Base-by-base conservation (phyloP, 2,888 invertebrate genomes). In the Lasioglossum morio region DNA sequence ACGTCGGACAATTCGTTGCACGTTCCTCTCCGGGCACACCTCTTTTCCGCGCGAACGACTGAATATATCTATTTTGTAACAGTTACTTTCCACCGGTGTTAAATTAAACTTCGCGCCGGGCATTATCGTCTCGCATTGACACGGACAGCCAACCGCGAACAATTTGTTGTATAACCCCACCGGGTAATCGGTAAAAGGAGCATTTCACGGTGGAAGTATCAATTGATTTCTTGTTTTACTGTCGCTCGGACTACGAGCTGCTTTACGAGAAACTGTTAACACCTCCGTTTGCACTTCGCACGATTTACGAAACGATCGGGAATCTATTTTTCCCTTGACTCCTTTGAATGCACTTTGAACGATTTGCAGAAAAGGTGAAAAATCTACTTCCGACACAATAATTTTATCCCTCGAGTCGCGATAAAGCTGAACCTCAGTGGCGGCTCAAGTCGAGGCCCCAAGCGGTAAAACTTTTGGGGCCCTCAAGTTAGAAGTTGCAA, bases 1-100 rank as follows among this genome's bases (percentile, higher is more conserved):
- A 3, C 66, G 66, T 34, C 66, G 66, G 66, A 34, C 66, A 66
- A 66, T 19, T 66, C 66, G 30, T 73, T 73, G 30, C 30, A 23
- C 40, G 73, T 43, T 72, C 40, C 40, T 40, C 37, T 70, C 69
- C 69, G 40, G 70, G n/a, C 70, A 48, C 48, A 27, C 73, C 76
- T 76, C n/a, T 66, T 66, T 66, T 53, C 66, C 34, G 19, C 66
- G 34, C 66, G 66, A 34, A 30, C 60, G 34, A 19, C 10, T 66
- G 66, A 66, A 66, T 66, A 53, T 34, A 53, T 66, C 34, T 66
- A 66, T 46, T 46, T 40, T 72, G 23, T 27, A 72, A 72, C 46
- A n/a, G 34, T 43, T 46, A 43, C 46, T 46, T 40, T 37, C 34
- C 34, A n/a, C 27, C 37, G 37, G 43, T 19, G n/a, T 40, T 40